These are phyloP conservation scores for Champsocephalus gunnari DNA, from an alignment of 2,797 vertebrate species.

Conservation along the genomic window DNA sequence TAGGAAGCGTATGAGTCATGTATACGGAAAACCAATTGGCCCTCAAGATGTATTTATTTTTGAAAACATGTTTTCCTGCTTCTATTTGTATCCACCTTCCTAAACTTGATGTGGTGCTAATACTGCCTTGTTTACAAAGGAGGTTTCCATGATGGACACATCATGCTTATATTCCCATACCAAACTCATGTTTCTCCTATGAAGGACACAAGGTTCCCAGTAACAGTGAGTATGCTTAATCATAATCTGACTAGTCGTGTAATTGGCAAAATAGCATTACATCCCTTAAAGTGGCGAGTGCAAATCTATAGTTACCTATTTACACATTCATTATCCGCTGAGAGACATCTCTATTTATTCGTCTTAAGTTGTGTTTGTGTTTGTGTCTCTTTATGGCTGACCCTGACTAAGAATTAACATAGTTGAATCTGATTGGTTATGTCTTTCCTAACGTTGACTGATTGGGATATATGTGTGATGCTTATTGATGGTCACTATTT, in stretches of 20 bases:
- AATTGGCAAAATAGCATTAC: neutral
- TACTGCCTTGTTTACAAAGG: constrained; percentile 29
- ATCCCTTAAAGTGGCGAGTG: neutral
- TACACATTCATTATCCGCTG: no score
- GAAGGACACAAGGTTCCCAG: constrained; percentile 9
- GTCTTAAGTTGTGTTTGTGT: no score
- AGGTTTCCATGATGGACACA: constrained; percentile 28
- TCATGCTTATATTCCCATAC: constrained; percentile 11
- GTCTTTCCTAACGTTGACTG: no score
- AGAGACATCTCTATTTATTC: no score
- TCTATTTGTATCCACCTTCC: constrained; percentile 32
- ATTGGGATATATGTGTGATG: no score
- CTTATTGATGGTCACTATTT: no score
- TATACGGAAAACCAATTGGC: constrained; percentile 26
- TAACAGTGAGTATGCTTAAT: neutral
- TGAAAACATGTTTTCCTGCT: constrained; percentile 10
- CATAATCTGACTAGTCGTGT: neutral
- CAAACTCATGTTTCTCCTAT: constrained; percentile 8
- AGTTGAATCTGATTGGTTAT: no score
- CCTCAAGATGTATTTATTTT: constrained; percentile 1
- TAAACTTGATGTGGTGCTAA: constrained; percentile 27
- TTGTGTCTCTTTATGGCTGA: no score
- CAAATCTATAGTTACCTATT: no score
- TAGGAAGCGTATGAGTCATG: constrained; percentile 59
- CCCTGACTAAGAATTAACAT: no score